Percentiles rank a stretch among this genome's conserved stretches.
Conservation (phyloP, 2,797 vertebrate species). For the Rallus crepitans region DNA sequence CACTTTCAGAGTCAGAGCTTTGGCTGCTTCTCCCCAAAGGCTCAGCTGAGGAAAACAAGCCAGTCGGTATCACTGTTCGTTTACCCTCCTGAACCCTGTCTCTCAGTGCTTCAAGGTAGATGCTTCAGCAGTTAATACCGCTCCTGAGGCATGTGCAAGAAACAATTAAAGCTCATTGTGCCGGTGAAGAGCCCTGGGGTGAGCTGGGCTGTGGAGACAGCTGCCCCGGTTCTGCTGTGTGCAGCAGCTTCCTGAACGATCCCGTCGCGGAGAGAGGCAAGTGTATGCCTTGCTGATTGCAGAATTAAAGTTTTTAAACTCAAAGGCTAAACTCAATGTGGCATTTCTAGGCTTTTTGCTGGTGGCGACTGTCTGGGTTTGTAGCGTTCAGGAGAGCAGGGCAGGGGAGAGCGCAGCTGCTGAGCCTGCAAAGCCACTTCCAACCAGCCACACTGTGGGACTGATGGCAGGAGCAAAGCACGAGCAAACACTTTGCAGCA, state of each 20-base stretch:
- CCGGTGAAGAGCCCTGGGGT: conserved; percentile 47
- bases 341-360: conserved; percentile 55
- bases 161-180: conserved; percentile 55
- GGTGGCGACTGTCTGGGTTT: neutral
- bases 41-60: neutral
- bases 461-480: neutral
- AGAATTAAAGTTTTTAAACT: conserved; percentile 20
- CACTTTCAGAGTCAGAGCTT: neutral
- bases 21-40: neutral
- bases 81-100: conserved; percentile 57
- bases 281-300: neutral
- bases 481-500: neutral
- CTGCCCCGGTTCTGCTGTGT: conserved; percentile 28
- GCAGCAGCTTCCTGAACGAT: conserved; percentile 6
- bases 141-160: neutral
- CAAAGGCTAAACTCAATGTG: conserved; percentile 24
- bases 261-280: neutral
- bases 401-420: neutral
- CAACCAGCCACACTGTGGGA: neutral
- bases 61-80: neutral
- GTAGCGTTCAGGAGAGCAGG: neutral
- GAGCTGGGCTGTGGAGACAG: conserved; percentile 11
- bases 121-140: conserved; percentile 33
- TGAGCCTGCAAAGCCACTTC: neutral
- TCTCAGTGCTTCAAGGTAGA: conserved; percentile 26